Evolutionary conservation across 2,888 invertebrate species (phyloP).

Genomic region (Oxyteleia sp.): DNA sequence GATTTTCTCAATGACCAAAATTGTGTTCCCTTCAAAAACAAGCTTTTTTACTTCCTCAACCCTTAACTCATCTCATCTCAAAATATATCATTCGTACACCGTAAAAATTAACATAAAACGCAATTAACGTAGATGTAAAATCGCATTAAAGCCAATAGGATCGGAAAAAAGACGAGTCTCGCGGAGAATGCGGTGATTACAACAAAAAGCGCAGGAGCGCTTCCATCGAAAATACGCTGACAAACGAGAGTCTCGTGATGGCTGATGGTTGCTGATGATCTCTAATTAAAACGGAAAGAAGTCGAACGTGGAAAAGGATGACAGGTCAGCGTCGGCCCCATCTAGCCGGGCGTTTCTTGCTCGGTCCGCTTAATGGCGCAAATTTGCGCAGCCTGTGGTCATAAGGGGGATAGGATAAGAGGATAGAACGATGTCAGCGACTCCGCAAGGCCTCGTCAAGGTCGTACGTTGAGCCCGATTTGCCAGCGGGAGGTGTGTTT

Average conservation of each 20-base stretch:
- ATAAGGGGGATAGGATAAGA: conserved; percentile 58
- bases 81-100: neutral
- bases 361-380: conserved; percentile 58
- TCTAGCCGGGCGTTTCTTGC: conserved; percentile 61
- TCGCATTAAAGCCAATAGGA: conserved; percentile 22
- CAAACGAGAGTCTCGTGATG: conserved; percentile 48
- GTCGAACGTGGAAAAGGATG: conserved; percentile 60
- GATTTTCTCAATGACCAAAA: no score
- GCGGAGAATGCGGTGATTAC: conserved; percentile 30
- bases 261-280: conserved; percentile 51
- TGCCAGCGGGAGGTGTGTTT: conserved; percentile 79
- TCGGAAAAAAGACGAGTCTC: neutral
- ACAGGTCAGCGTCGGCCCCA: conserved; percentile 59
- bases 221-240: conserved; percentile 57
- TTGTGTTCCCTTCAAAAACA: no score
- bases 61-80: neutral
- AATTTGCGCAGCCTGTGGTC: conserved; percentile 57
- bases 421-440: conserved; percentile 85
- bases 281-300: conserved; percentile 68
- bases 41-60: neutral
- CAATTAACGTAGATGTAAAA: conserved; percentile 20
- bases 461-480: conserved; percentile 86
- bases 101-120: conserved; percentile 31
- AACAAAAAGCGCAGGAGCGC: conserved; percentile 30
- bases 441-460: conserved; percentile 87